These are phyloP conservation scores for Acanthosepion esculentum DNA, from an alignment of 2,888 invertebrate species.

Conservation along the genomic window DNA sequence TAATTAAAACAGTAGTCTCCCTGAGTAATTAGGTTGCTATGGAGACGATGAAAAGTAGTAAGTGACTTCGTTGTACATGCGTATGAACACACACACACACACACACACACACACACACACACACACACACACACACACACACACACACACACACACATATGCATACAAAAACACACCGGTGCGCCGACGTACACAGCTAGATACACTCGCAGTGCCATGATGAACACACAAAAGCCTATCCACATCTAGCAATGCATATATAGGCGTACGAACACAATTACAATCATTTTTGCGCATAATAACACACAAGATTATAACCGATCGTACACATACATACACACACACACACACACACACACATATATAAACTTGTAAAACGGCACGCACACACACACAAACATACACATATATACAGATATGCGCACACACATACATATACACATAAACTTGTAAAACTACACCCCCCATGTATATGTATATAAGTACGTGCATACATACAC, in stretches of 20 bases:
- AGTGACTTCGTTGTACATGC: not conserved
- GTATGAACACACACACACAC: not conserved
- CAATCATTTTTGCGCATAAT: not conserved
- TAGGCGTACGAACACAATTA: not conserved
- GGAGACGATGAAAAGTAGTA: constrained; percentile 6
- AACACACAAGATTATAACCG: not conserved
- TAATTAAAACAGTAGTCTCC: constrained; percentile 11
- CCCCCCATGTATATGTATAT: too few relatives aligned
- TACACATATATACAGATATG: not conserved
- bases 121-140: not conserved
- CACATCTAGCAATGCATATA: not conserved
- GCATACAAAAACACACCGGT: not conserved
- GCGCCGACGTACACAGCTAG: not conserved
- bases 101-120: not conserved
- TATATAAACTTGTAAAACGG: not conserved
- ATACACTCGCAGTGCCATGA: not conserved
- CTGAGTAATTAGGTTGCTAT: constrained; percentile 17
- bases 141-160: not conserved
- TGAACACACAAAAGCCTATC: not conserved
- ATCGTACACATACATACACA: too few relatives aligned
- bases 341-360: not conserved
- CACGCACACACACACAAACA: not conserved
- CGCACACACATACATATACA: not conserved
- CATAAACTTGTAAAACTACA: too few relatives aligned
- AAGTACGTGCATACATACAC: not conserved